A percentile compares a stretch with the other conserved stretches of the same genome.
These are phyloP conservation scores for Zosterops japonicus DNA, from an alignment of 2,113 vertebrate genomes.

Conservation along the genomic window DNA sequence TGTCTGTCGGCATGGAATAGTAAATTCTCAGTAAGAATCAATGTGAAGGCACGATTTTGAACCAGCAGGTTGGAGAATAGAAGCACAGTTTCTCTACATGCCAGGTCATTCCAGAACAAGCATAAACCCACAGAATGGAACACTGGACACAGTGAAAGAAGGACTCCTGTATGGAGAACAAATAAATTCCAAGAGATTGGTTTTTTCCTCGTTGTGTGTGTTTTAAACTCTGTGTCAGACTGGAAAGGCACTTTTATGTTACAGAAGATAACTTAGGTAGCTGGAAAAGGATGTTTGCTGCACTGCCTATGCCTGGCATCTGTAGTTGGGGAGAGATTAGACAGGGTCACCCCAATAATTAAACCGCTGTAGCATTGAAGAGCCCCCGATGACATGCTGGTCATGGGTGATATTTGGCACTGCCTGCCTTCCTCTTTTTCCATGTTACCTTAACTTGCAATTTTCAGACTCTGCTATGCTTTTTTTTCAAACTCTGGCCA, in stretches of 20 bases:
- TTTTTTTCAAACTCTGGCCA: slow-evolving; percentile 88
- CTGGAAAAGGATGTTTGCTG: not conserved
- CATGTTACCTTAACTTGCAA: slow-evolving; percentile 71
- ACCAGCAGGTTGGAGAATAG: not conserved
- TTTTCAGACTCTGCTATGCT: slow-evolving; percentile 93
- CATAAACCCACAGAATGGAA: not conserved
- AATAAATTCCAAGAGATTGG: not conserved
- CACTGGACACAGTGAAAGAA: not conserved
- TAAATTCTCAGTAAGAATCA: not conserved
- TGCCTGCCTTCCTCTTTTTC: not conserved
- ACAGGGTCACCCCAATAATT: not conserved
- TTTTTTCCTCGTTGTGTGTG: accelerated
- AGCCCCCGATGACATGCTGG: not conserved
- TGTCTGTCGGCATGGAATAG: not conserved
- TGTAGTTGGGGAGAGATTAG: not conserved
- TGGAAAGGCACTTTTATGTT: not conserved
- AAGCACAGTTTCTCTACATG: not conserved
- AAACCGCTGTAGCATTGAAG: not conserved
- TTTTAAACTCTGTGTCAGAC: not conserved
- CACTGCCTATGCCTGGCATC: not conserved
- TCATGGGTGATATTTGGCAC: not conserved
- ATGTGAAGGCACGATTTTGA: not conserved
- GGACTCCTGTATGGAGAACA: not conserved
- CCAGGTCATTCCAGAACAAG: not conserved
- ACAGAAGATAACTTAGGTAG: not conserved